phyloP scores from a whole-genome alignment of 2,113 vertebrate genomes.

The Microcebus tavaratra region DNA sequence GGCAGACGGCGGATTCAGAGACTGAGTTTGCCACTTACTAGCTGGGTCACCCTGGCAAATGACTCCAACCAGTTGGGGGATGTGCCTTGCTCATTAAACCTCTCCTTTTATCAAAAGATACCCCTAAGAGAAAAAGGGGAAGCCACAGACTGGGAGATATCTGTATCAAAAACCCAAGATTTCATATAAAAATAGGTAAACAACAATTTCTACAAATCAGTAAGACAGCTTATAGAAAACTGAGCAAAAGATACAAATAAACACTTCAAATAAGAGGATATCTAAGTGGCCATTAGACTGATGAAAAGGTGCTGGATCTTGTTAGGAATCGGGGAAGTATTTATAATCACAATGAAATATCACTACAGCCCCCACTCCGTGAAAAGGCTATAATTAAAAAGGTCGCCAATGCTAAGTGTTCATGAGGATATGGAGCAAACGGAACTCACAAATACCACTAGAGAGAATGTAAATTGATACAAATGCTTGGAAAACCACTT shows the following conservation, averaged over 20 bases:
- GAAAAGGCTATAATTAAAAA: neutral
- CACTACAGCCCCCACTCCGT: neutral
- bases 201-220: neutral
- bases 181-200: neutral
- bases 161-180: neutral
- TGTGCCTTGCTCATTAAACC: neutral
- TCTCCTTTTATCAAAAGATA: neutral
- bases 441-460: too few relatives aligned
- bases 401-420: neutral
- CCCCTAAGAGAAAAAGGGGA: neutral
- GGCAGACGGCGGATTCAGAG: fast-evolving
- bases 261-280: neutral
- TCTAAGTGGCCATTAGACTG: fast-evolving
- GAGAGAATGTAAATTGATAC: too few relatives aligned
- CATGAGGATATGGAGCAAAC: too few relatives aligned
- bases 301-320: neutral
- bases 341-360: neutral
- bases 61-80: too few relatives aligned
- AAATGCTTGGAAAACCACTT: too few relatives aligned
- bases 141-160: neutral
- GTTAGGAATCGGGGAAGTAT: neutral
- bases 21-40: fast-evolving
- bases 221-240: neutral
- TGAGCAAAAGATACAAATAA: neutral
- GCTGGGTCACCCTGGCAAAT: neutral